Conservation (phyloP, 2,113 vertebrate species). For the Gavialis gangeticus region DNA sequence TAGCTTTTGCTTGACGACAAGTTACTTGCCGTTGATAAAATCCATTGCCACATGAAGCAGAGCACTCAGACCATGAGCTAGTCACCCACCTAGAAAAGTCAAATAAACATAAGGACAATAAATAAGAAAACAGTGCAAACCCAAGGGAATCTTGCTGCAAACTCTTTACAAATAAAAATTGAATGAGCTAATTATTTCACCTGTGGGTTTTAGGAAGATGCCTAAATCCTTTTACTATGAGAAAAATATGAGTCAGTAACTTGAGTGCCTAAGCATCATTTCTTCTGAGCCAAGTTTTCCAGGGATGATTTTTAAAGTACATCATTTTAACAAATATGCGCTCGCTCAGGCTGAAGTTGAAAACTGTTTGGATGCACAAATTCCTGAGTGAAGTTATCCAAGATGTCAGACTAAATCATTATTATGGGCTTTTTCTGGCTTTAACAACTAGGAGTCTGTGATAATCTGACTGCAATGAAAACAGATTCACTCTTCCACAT, state of each 20-base stretch:
- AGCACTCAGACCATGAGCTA: slow-evolving; percentile 85
- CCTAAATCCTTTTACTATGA: not conserved
- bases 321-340: not conserved
- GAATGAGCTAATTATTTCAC: not conserved
- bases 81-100: slow-evolving; percentile 81
- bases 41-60: slow-evolving; percentile 83
- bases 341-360: not conserved
- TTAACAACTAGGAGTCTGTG: not conserved
- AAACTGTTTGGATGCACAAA: not conserved
- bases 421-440: not conserved
- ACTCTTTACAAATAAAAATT: not conserved
- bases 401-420: not conserved
- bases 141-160: accelerated
- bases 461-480: not conserved
- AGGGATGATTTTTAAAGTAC: not conserved
- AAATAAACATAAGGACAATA: not conserved
- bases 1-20: slow-evolving; percentile 78
- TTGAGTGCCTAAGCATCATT: not conserved
- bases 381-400: not conserved
- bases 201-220: not conserved
- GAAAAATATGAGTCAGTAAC: not conserved
- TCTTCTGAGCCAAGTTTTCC: not conserved
- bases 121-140: accelerated
- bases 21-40: slow-evolving; percentile 79
- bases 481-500: not conserved